Evolutionary conservation across 2,888 invertebrate species (phyloP).

Genomic region (Norana najaformis): DNA sequence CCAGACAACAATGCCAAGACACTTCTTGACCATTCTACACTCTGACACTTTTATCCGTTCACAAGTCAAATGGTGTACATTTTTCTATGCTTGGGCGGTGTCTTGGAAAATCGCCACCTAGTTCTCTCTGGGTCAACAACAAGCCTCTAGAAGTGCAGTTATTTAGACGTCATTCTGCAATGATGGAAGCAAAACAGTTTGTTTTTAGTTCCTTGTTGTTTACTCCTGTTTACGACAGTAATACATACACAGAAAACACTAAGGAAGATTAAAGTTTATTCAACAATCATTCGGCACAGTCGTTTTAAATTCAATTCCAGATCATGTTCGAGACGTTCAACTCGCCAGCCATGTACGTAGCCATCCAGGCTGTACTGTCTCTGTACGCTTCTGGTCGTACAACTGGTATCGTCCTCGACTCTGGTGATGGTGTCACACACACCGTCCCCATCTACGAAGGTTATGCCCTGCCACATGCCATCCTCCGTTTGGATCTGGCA

Average conservation of each 20-base stretch:
- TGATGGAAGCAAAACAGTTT: background rate
- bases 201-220: background rate
- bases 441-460: slow-evolving; percentile 76
- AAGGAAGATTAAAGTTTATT: background rate
- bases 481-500: slow-evolving; percentile 44
- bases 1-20: background rate
- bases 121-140: background rate
- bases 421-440: slow-evolving; percentile 74
- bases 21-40: background rate
- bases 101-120: background rate
- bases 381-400: slow-evolving; percentile 70
- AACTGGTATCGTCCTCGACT: slow-evolving; percentile 65
- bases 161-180: background rate
- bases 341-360: slow-evolving; percentile 51
- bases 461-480: slow-evolving; percentile 80
- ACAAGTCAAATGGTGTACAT: too few species aligned
- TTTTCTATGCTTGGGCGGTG: background rate
- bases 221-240: background rate
- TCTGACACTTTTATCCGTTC: too few species aligned
- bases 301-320: slow-evolving; percentile 68
- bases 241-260: background rate
- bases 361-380: slow-evolving; percentile 52
- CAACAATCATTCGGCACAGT: background rate
- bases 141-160: background rate
- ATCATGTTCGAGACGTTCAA: slow-evolving; percentile 47